Percentiles rank a stretch among this genome's conserved stretches.
Conservation (phyloP, 2,888 invertebrate species). For the Dendrolimus houi region DNA sequence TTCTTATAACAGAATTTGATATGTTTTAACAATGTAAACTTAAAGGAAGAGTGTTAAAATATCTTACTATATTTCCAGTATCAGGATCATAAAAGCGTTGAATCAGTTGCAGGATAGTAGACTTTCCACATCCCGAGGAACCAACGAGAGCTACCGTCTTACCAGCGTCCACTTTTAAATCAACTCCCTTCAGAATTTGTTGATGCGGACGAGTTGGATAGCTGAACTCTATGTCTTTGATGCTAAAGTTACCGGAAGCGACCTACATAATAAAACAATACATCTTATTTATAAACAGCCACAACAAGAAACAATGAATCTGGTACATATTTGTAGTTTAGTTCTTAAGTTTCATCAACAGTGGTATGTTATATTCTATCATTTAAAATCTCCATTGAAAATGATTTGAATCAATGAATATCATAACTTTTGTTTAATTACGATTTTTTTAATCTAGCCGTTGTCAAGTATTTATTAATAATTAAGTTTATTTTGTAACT, state of each 20-base stretch:
- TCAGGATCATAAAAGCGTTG: slow-evolving; percentile 88
- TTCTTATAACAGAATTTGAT: too few relatives aligned
- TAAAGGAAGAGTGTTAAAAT: neutral
- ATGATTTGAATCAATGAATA: too few relatives aligned
- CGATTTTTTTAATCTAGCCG: too few relatives aligned
- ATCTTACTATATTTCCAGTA: slow-evolving; percentile 75
- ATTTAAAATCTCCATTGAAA: too few relatives aligned
- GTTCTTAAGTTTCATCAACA: too few relatives aligned
- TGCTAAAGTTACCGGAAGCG: slow-evolving; percentile 78
- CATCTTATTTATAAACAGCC: too few relatives aligned
- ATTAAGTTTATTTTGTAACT: too few relatives aligned
- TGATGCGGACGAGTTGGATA: slow-evolving; percentile 85
- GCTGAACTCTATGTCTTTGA: slow-evolving; percentile 80
- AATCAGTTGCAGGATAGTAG: slow-evolving; percentile 86
- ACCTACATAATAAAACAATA: slow-evolving; percentile 27
- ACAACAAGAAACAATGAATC: too few relatives aligned
- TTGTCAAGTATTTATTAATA: too few relatives aligned
- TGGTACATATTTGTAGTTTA: too few relatives aligned
- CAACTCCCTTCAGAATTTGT: slow-evolving; percentile 79
- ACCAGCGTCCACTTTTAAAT: slow-evolving; percentile 70
- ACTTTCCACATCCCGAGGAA: slow-evolving; percentile 90
- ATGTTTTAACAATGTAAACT: slow-evolving; percentile 28
- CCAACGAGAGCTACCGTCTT: slow-evolving; percentile 86
- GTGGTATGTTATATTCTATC: too few relatives aligned
- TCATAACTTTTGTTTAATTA: too few relatives aligned